Evolutionary conservation across 2,888 invertebrate species (phyloP).

Genomic region (Drepanosiphum platanoidis): DNA sequence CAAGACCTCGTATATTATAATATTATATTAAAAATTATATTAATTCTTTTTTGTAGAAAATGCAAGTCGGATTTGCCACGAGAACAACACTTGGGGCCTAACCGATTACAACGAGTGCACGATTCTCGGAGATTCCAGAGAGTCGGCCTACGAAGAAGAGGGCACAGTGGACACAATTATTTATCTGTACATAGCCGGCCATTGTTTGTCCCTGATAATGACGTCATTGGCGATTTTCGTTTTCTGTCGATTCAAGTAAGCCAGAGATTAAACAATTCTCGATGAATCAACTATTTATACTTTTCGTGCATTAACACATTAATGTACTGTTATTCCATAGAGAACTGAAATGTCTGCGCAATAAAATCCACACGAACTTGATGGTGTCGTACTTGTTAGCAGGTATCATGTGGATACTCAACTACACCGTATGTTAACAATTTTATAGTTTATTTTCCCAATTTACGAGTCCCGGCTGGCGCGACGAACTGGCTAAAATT

Average conservation of each 20-base stretch:
- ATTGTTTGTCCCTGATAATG: conserved; percentile 54
- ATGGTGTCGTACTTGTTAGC: conserved; percentile 50
- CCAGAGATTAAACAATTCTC: not conserved
- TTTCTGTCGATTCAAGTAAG: conserved; percentile 49
- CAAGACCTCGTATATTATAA: no score
- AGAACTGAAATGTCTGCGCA: conserved; percentile 64
- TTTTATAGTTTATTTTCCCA: not conserved
- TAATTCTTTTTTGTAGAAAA: conserved; percentile 61
- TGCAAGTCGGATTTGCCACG: conserved; percentile 71
- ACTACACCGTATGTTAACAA: conserved; percentile 44
- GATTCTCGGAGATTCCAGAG: not conserved
- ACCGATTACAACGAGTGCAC: conserved; percentile 49
- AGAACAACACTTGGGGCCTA: conserved; percentile 82
- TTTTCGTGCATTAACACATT: not conserved
- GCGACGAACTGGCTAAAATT: no score
- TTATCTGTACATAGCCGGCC: conserved; percentile 49
- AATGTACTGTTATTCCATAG: conserved; percentile 47
- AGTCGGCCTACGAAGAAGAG: conserved; percentile 31
- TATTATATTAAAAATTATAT: not conserved
- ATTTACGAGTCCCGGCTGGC: no score
- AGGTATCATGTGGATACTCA: conserved; percentile 54
- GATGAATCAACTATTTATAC: not conserved
- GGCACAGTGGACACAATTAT: conserved; percentile 45
- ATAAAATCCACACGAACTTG: conserved; percentile 61
- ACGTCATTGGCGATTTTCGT: conserved; percentile 54